Percentiles rank a stretch among this genome's conserved stretches.
phyloP scores from a whole-genome alignment of 2,113 vertebrate genomes.

The Aramus guarauna region DNA sequence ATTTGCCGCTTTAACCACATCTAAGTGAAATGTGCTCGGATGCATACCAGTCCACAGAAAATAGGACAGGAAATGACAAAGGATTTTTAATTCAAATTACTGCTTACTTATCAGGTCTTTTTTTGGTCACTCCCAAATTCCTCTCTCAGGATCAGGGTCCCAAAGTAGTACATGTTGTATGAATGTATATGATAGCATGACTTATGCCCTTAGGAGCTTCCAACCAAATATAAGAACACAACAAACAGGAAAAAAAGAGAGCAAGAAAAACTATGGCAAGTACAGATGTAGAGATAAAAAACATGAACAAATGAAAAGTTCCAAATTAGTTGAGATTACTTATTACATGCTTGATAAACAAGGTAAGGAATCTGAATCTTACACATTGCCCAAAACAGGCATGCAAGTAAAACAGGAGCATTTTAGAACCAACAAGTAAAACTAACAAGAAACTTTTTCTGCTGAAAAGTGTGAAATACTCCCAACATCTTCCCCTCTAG shows the following conservation, averaged over 20 bases:
- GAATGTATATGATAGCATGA: neutral
- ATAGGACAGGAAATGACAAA: neutral
- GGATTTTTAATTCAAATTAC: neutral
- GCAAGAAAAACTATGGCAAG: neutral
- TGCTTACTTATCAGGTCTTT: neutral
- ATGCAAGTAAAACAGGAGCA: neutral
- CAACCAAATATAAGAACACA: neutral
- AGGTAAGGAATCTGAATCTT: neutral
- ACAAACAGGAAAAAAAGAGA: neutral
- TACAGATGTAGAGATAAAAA: neutral
- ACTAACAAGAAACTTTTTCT: neutral
- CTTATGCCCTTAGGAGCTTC: neutral
- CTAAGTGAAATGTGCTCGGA: neutral
- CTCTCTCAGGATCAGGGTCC: neutral
- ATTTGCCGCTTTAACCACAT: neutral
- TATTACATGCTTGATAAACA: conserved; percentile 7
- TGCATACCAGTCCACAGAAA: neutral
- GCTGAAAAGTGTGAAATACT: neutral
- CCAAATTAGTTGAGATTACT: neutral
- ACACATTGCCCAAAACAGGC: neutral
- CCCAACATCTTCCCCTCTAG: neutral
- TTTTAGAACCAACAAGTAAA: neutral
- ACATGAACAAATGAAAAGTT: neutral
- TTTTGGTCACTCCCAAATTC: neutral
- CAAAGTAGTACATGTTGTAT: neutral